Conservation (phyloP, 2,113 vertebrate genomes). For the Periophthalmus modestus region DNA sequence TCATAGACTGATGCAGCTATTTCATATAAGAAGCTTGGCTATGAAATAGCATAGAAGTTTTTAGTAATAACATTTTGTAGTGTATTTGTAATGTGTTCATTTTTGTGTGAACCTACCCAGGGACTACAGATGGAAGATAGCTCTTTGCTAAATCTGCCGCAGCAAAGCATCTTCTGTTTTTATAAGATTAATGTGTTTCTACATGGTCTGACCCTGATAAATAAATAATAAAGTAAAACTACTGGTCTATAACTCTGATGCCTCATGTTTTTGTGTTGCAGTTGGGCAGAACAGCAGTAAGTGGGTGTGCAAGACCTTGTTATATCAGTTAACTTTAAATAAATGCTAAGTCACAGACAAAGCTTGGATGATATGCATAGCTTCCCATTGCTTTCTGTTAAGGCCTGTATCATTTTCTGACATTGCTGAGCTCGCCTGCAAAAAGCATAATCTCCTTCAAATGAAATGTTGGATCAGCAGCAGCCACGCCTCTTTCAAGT, state of each 20-base stretch:
- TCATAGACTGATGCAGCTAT: too few species aligned
- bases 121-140: not conserved
- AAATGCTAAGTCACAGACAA: slow-evolving; percentile 41
- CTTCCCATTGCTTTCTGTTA: slow-evolving; percentile 29
- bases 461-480: slow-evolving; percentile 50
- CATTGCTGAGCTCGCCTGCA: slow-evolving; percentile 32
- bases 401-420: slow-evolving; percentile 22
- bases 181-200: not conserved
- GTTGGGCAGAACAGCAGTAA: slow-evolving; percentile 6
- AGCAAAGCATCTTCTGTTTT: not conserved
- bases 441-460: slow-evolving; percentile 49
- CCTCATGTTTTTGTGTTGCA: not conserved
- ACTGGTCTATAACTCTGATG: not conserved
- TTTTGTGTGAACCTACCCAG: not conserved
- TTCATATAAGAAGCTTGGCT: too few species aligned
- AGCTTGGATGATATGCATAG: slow-evolving; percentile 39
- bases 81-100: not conserved
- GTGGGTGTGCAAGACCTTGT: not conserved
- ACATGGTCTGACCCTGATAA: not conserved
- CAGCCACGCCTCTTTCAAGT: slow-evolving; percentile 39
- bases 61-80: too few species aligned
- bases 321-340: slow-evolving; percentile 25
- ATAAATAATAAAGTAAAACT: not conserved
- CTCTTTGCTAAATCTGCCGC: too few species aligned
- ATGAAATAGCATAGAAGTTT: too few species aligned